These are phyloP conservation scores for Gobio gobio DNA, from an alignment of 2,113 vertebrate genomes.

Conservation along the genomic window DNA sequence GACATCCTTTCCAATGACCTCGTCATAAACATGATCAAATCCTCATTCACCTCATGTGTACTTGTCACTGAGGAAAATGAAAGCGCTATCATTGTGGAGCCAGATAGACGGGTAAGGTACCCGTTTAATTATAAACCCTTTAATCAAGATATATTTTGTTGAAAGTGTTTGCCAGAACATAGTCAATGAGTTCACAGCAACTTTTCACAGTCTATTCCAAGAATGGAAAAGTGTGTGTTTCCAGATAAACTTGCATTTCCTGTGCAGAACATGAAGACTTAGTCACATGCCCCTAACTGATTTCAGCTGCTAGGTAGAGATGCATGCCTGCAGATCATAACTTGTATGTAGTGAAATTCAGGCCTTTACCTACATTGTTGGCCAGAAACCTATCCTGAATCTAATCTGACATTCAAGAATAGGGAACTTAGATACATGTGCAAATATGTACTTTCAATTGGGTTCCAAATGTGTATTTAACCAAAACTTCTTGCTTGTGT, in stretches of 20 bases:
- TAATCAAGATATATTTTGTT: neutral
- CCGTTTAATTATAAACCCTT: neutral
- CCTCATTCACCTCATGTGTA: constrained; percentile 91
- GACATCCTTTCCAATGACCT: constrained; percentile 95
- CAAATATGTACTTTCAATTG: neutral
- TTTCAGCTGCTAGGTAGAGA: neutral
- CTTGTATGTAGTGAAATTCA: neutral
- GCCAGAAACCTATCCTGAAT: neutral
- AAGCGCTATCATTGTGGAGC: constrained; percentile 88
- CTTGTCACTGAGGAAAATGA: constrained; percentile 94
- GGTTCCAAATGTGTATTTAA: neutral
- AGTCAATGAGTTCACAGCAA: neutral
- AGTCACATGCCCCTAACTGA: neutral
- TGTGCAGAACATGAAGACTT: neutral
- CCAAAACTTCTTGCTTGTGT: neutral
- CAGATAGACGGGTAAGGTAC: constrained; percentile 81
- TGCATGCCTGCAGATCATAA: neutral
- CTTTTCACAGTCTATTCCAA: neutral
- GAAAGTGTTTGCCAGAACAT: neutral
- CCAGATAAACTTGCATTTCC: neutral
- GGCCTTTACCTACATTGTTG: neutral
- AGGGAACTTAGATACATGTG: neutral
- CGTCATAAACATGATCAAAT: constrained; percentile 94
- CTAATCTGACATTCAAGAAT: neutral
- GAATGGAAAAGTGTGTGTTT: neutral